Evolutionary conservation across 2,888 invertebrate genomes (phyloP).

Genomic region (Drosophila fungiperda): DNA sequence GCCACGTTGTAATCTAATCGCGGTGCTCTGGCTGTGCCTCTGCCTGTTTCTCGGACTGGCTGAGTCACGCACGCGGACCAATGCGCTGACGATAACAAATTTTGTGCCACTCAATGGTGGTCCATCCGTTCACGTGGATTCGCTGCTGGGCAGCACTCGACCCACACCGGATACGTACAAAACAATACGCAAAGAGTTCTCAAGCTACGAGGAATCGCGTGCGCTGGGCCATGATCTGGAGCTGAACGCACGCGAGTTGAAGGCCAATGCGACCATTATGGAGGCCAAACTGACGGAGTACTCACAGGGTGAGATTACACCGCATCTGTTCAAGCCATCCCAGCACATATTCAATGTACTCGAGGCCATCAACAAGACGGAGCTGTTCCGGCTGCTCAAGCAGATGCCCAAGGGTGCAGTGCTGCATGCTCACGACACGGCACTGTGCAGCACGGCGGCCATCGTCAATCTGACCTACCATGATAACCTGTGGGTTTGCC

Average conservation of each 20-base stretch:
- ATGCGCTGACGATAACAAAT: constrained; percentile 36
- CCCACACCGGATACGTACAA: constrained; percentile 74
- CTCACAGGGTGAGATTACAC: constrained; percentile 86
- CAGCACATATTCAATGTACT: constrained; percentile 89
- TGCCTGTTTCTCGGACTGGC: constrained; percentile 33
- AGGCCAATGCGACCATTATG: constrained; percentile 88
- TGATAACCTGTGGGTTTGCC: constrained; percentile 86
- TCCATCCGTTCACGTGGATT: constrained; percentile 55
- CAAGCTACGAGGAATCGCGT: constrained; percentile 85
- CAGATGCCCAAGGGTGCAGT: constrained; percentile 91
- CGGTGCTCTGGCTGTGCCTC: constrained; percentile 31
- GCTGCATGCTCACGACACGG: constrained; percentile 90
- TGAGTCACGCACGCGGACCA: constrained; percentile 56
- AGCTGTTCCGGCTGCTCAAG: constrained; percentile 86
- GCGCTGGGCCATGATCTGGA: constrained; percentile 86
- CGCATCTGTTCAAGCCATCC: constrained; percentile 88
- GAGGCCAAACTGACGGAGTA: constrained; percentile 86
- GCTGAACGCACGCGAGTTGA: constrained; percentile 86
- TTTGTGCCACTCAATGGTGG: constrained; percentile 52
- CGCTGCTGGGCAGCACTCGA: constrained; percentile 43
- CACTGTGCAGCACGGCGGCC: constrained; percentile 88
- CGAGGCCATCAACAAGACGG: constrained; percentile 87
- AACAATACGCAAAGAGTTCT: constrained; percentile 85
- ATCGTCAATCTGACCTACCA: constrained; percentile 88
- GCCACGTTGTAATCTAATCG: constrained; percentile 53